A percentile compares a stretch with the other conserved stretches of the same genome.
Evolutionary conservation across 2,888 invertebrate genomes (phyloP).

Genomic region (Plebejus argus): DNA sequence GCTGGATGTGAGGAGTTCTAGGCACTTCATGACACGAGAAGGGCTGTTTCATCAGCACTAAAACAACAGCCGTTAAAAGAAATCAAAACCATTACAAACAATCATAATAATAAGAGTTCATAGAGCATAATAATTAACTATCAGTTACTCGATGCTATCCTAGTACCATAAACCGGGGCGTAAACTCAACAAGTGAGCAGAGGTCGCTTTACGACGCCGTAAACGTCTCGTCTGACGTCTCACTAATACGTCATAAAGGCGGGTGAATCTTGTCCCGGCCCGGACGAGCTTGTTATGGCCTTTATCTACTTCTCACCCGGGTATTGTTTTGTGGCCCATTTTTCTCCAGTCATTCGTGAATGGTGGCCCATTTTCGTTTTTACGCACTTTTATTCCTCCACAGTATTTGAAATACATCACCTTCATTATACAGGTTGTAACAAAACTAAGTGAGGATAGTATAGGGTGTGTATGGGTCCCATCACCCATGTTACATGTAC

Average conservation of each 20-base stretch:
- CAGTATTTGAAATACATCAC: neutral
- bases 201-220: constrained; percentile 68
- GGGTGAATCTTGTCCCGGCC: constrained; percentile 47
- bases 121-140: constrained; percentile 31
- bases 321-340: constrained; percentile 25
- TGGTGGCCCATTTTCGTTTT: neutral
- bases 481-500: too few species aligned
- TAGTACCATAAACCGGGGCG: constrained; percentile 40
- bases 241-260: constrained; percentile 72
- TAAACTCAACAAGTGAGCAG: constrained; percentile 75
- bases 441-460: too few species aligned
- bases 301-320: constrained; percentile 34
- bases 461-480: too few species aligned
- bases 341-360: neutral
- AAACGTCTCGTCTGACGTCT: constrained; percentile 70
- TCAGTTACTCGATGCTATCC: constrained; percentile 30
- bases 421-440: too few species aligned
- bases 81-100: neutral
- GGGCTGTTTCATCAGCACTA: too few species aligned
- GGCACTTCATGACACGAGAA: too few species aligned
- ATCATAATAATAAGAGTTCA: constrained; percentile 3
- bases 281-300: constrained; percentile 39
- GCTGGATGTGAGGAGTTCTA: too few species aligned
- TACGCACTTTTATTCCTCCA: neutral
- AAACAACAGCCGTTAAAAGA: neutral